phyloP scores from a whole-genome alignment of 2,888 invertebrate genomes.

The Geotrupes spiniger region DNA sequence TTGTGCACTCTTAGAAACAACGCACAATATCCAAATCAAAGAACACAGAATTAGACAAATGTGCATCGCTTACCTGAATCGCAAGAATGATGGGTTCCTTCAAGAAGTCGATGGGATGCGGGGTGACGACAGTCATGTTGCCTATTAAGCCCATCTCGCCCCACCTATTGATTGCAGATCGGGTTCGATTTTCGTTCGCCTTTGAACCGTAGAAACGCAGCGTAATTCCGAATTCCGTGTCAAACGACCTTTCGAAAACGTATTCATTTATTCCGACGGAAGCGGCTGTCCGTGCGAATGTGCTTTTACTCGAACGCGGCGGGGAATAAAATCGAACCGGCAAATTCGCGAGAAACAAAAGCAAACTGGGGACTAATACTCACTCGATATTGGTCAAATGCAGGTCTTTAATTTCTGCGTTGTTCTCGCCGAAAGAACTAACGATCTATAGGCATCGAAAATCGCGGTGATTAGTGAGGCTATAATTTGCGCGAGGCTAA shows the following conservation, averaged over 20 bases:
- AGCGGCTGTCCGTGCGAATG: background rate
- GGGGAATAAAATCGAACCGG: background rate
- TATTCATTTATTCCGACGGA: conserved; percentile 16
- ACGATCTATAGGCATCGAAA: conserved; percentile 8
- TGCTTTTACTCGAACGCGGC: background rate
- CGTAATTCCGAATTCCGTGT: conserved; percentile 48
- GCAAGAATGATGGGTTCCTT: conserved; percentile 47
- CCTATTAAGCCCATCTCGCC: conserved; percentile 60
- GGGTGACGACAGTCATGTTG: conserved; percentile 61
- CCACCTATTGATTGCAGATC: conserved; percentile 57
- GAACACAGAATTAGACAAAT: too few relatives aligned
- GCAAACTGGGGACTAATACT: conserved; percentile 10
- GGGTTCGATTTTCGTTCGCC: conserved; percentile 54
- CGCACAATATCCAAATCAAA: too few relatives aligned
- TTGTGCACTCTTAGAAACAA: too few relatives aligned
- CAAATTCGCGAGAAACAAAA: background rate
- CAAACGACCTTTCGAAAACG: conserved; percentile 41
- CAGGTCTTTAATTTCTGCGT: conserved; percentile 8
- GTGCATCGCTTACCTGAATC: conserved; percentile 66
- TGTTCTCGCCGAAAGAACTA: background rate
- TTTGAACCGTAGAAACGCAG: conserved; percentile 55
- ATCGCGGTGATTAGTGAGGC: background rate
- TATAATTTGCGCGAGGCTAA: background rate
- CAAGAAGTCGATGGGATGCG: conserved; percentile 51
- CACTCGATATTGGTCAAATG: conserved; percentile 17